phyloP scores from a whole-genome alignment of 2,888 invertebrate genomes.

The Cephus nigrinus region DNA sequence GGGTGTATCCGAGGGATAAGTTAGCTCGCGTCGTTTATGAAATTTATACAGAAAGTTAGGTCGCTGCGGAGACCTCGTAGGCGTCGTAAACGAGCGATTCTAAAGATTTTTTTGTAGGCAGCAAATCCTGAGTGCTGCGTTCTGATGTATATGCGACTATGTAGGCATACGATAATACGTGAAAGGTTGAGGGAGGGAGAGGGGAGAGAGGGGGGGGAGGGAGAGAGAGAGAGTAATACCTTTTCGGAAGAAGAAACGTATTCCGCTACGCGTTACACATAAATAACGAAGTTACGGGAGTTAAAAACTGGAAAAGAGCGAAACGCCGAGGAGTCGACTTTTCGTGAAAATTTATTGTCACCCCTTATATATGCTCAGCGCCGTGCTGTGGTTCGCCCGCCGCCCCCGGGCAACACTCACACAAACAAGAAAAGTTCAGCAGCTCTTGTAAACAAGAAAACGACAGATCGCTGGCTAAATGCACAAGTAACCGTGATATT shows the following conservation, averaged over 20 bases:
- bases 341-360: conserved; percentile 46
- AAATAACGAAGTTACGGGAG: conserved; percentile 63
- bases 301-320: conserved; percentile 52
- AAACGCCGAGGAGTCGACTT: conserved; percentile 40
- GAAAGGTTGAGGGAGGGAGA: conserved; percentile 6
- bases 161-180: conserved; percentile 58
- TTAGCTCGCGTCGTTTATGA: neutral
- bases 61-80: neutral
- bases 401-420: neutral
- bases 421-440: conserved; percentile 23
- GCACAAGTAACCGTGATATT: no score
- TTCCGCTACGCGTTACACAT: conserved; percentile 57
- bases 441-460: conserved; percentile 29
- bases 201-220: neutral
- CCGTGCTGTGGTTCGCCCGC: conserved; percentile 8
- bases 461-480: neutral
- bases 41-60: neutral
- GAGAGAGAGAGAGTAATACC: neutral
- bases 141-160: conserved; percentile 12
- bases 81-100: neutral
- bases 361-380: conserved; percentile 28
- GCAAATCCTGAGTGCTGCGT: neutral
- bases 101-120: neutral
- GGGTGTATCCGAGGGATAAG: neutral
- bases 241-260: conserved; percentile 49